phyloP scores from a whole-genome alignment of 2,797 vertebrate genomes.

The Neostethus bicornis region DNA sequence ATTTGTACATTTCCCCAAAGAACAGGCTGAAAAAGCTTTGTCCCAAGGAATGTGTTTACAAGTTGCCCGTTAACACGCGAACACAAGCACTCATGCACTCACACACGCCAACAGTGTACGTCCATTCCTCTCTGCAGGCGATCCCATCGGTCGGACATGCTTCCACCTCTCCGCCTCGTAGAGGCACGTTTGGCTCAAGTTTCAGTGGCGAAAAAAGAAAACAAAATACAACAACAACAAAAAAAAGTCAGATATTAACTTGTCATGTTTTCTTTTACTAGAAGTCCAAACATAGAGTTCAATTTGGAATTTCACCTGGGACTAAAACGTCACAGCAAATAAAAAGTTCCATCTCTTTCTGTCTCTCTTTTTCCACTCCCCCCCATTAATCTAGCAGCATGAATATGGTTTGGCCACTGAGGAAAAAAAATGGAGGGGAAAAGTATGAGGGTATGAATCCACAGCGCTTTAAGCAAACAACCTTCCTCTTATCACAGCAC shows the following conservation, averaged over 20 bases:
- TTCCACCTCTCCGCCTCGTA: conserved; percentile 95
- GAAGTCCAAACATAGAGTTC: conserved; percentile 94
- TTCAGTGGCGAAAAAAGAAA: conserved; percentile 95
- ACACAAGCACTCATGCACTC: conserved; percentile 65
- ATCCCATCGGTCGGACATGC: conserved; percentile 89
- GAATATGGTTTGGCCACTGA: conserved; percentile 99
- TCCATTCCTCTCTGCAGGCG: conserved; percentile 89
- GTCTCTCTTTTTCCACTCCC: conserved; percentile 35
- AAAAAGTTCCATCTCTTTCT: conserved; percentile 83
- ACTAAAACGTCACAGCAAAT: conserved; percentile 99
- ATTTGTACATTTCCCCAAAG: conserved; percentile 87
- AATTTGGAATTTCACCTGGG: conserved; percentile 99
- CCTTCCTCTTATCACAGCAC: conserved; percentile 81
- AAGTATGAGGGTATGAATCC: conserved; percentile 82
- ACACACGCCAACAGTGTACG: conserved; percentile 82
- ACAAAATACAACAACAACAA: conserved; percentile 72
- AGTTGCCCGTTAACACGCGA: conserved; percentile 83
- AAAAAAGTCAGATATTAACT: conserved; percentile 66
- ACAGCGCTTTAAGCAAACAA: conserved; percentile 81
- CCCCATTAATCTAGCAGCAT: conserved; percentile 92
- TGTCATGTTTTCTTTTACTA: conserved; percentile 70
- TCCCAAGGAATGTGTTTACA: conserved; percentile 99
- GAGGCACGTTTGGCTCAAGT: conserved; percentile 99
- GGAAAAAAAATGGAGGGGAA: conserved; percentile 90
- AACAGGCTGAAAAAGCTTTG: conserved; percentile 89